Evolutionary conservation across 1,140 invertebrate species (phyloP), one percentile per base, ranked within the genome.

Genomic region (Pseudomyrmex sp.): DNA sequence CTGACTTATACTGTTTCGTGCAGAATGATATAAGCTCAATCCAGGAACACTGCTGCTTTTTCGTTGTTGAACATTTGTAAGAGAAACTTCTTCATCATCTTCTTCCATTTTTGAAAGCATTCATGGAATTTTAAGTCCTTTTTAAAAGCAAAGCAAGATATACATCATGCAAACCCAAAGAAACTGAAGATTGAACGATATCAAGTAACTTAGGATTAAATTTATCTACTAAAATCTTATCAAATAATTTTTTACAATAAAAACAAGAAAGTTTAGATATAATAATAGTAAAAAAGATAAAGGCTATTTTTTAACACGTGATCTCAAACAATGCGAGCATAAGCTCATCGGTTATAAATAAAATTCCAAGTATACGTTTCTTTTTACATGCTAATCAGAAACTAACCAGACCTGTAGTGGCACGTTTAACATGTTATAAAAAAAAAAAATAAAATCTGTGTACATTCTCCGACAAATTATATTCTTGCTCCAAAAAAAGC

Each of bases 21-120:
- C 35, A 0, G 91, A 92, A 2, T 66, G 82, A 84, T 91, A 92
- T 65, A 88, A 74, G 46, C 83, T 91, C 9, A 74, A 62, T 52
- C 80, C 82, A 15, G 89, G 85, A 26, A 13, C 76, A 66, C 65
- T 82, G 50, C 59, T 86, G 50, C 59, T 86, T 80, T 65, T 70
- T 58, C 12, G 13, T 12, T 48, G 62, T 23, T 48, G 66, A 61
- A 18, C 59, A 15, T 68, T 79, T 58, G 83, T 80, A 52, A 82
- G 23, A 62, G 65, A 79, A 75, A 77, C 61, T 10, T 89, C 74
- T 46, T 89, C 89, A n/a, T 91, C 91, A 35, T 92, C 91, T 10
- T 91, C 88, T 54, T 92, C 85, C 91, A 92, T 92, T 82, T 69
- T 76, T 75, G 59, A 89, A 72, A 72, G 18, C 65, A 83, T 58